Evolutionary conservation across 2,797 vertebrate species (phyloP), one percentile per base, ranked within the genome.

Genomic region (Odontamblyopus lacepedii): DNA sequence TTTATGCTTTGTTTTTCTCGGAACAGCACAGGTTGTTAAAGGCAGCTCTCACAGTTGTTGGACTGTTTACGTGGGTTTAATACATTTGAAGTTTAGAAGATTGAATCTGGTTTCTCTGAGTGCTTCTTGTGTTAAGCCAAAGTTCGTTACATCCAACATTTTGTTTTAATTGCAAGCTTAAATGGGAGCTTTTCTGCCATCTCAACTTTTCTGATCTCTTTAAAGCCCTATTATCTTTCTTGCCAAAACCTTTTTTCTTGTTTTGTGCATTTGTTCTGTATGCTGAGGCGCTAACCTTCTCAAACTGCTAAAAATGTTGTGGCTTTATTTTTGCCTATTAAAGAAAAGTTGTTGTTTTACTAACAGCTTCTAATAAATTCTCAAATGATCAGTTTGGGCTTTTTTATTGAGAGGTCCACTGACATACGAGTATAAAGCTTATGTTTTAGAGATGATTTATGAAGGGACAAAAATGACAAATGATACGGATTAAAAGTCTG

Each of bases 81-180:
- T 86, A 77, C 73, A 76, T 82, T 90, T 83, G 73, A 82, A 86
- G 69, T 74, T 85, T 84, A 70, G 80, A 82, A 91, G 91, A 92
- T 91, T 90, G 82, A 85, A 91, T 92, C 89, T 85, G 63, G 85
- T 88, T 91, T 92, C 83, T 89, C 69, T 80, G 78, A 91, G 87
- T 90, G 91, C 86, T 87, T 83, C 88, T 90, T 89, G 82, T 90
- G 85, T 87, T 63, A 84, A 90, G 87, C 82, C 85, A 83, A 85
- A 88, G 80, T 70, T 79, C 72, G 89, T 91, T 89, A 86, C 81
- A 87, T 82, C 75, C 85, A 87, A 91, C 85, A 35, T 87, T 81
- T 88, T 80, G 78, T 71, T 71, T 44, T 82, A 80, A 62, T 63
- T 76, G 86, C 75, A 90, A 88, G 87, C 84, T 89, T 81, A 85